These are phyloP conservation scores for Cynopterus sphinx DNA, from an alignment of 2,797 vertebrate genomes.

Conservation along the genomic window DNA sequence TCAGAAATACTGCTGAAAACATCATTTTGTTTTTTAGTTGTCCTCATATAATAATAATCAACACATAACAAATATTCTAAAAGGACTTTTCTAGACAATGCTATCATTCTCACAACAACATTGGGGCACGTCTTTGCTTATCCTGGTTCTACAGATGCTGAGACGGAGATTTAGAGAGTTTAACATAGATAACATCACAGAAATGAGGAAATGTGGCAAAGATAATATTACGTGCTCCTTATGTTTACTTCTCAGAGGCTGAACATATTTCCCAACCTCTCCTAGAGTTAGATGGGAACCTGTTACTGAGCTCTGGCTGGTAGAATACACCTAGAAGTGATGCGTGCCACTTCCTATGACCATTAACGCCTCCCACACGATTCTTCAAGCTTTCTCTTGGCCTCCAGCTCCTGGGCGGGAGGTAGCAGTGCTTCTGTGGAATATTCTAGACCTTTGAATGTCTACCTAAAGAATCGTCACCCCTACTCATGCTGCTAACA, in stretches of 20 bases:
- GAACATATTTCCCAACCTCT: neutral
- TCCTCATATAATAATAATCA: neutral
- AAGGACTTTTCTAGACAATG: neutral
- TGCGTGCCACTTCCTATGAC: neutral
- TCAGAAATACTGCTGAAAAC: neutral
- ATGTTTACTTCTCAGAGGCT: neutral
- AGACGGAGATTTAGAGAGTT: neutral
- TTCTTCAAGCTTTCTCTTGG: neutral
- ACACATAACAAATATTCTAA: neutral
- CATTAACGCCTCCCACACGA: neutral
- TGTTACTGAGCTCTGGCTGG: neutral
- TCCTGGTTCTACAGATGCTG: neutral
- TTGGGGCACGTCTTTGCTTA: neutral
- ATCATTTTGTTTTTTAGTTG: neutral
- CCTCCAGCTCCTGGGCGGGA: neutral
- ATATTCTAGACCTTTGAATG: neutral
- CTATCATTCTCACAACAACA: neutral
- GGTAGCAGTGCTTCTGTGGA: neutral
- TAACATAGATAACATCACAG: neutral
- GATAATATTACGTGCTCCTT: neutral
- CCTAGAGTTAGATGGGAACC: neutral
- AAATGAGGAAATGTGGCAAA: neutral
- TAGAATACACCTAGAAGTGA: neutral
- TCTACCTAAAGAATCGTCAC: neutral
- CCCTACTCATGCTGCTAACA: neutral